Conservation (phyloP, 1,140 invertebrate species). For the Drosophila lacertosa region DNA sequence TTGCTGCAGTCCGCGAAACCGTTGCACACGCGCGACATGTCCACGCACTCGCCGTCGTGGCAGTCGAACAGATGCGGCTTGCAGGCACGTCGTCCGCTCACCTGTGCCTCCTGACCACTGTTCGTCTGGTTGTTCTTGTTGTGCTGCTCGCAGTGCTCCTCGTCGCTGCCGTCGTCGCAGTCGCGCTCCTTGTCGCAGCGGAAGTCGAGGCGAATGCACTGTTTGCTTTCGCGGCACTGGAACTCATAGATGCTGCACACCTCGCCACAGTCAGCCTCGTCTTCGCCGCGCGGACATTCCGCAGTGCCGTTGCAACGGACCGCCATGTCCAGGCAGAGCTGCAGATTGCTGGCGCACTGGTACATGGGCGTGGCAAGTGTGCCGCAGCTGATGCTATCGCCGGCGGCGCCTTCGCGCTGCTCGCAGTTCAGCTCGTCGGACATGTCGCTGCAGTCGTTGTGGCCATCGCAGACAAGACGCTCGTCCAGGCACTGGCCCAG, state of each 20-base stretch:
- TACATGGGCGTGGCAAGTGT: constrained; percentile 49
- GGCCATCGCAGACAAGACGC: constrained; percentile 84
- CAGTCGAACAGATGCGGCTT: constrained; percentile 80
- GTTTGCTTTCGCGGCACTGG: constrained; percentile 85
- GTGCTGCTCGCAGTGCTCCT: constrained; percentile 85
- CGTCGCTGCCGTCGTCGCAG: constrained; percentile 88
- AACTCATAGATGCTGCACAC: constrained; percentile 85
- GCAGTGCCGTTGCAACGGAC: constrained; percentile 88
- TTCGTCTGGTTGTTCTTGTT: constrained; percentile 8
- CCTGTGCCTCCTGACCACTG: neutral
- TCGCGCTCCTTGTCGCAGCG: constrained; percentile 88
- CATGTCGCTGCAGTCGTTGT: constrained; percentile 85
- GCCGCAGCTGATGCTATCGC: constrained; percentile 50
- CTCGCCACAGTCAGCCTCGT: constrained; percentile 86
- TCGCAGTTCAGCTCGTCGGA: constrained; percentile 85
- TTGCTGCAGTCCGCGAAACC: constrained; percentile 87
- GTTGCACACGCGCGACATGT: constrained; percentile 86
- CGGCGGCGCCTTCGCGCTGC: neutral
- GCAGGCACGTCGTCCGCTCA: constrained; percentile 42
- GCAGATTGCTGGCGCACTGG: constrained; percentile 87
- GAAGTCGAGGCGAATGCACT: constrained; percentile 86
- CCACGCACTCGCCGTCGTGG: constrained; percentile 86
- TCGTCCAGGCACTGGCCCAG: constrained; percentile 85
- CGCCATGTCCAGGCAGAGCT: constrained; percentile 83
- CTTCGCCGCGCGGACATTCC: constrained; percentile 89